phyloP scores from a whole-genome alignment of 2,797 vertebrate species.

The Pseudochirops corinnae region DNA sequence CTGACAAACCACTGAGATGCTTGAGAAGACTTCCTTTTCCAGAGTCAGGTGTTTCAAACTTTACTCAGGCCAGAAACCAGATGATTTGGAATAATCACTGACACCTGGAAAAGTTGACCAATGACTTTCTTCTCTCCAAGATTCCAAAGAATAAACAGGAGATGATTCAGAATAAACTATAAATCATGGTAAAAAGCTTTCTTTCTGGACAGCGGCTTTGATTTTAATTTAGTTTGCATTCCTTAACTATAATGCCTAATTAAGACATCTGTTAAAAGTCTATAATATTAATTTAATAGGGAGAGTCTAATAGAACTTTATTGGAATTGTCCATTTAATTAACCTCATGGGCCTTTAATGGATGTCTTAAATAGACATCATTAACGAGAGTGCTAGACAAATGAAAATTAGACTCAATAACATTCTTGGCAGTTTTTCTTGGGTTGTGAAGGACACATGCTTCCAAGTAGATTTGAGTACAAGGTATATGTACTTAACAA shows the following conservation, averaged over 20 bases:
- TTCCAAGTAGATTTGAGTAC: not conserved
- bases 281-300: constrained; percentile 86
- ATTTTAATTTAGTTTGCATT: constrained; percentile 79
- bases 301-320: constrained; percentile 81
- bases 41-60: not conserved
- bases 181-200: constrained; percentile 72
- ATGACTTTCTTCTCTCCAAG: not conserved
- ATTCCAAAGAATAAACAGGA: constrained; percentile 66
- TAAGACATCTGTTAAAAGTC: constrained; percentile 86
- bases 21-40: not conserved
- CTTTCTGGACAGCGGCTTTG: constrained; percentile 77
- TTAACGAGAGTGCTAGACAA: constrained; percentile 82
- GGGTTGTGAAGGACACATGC: constrained; percentile 80
- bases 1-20: not conserved
- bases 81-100: not conserved
- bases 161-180: constrained; percentile 45
- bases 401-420: constrained; percentile 80
- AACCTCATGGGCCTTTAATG: constrained; percentile 83
- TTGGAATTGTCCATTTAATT: constrained; percentile 85
- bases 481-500: not conserved
- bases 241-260: constrained; percentile 82
- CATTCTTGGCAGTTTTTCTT: constrained; percentile 70
- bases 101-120: constrained; percentile 31
- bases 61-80: not conserved
- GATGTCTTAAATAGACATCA: constrained; percentile 81